Percentiles rank a stretch among this genome's conserved stretches.
phyloP scores from a whole-genome alignment of 2,888 invertebrate genomes.

The Watsonalla cultraria region DNA sequence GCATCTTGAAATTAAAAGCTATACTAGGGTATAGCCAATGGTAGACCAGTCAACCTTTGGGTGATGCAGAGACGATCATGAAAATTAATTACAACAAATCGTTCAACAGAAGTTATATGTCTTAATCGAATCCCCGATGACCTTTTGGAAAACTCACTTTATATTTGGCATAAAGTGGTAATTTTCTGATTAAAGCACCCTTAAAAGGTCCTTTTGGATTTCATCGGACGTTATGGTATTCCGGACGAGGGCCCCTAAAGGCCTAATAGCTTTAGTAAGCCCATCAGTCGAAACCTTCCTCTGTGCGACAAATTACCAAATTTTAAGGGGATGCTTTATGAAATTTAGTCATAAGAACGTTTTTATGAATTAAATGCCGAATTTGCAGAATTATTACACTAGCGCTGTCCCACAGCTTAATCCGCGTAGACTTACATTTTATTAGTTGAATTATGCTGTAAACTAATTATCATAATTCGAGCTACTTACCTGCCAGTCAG shows the following conservation, averaged over 20 bases:
- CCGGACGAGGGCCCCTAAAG: slow-evolving; percentile 26
- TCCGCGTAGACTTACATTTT: no score
- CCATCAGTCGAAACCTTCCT: slow-evolving; percentile 23
- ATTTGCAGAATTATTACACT: no score
- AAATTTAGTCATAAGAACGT: not conserved
- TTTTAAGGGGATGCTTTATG: not conserved
- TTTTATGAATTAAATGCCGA: no score
- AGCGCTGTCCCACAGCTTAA: no score
- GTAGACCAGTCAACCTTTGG: no score
- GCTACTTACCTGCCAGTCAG: no score
- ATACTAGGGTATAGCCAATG: no score
- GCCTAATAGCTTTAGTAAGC: slow-evolving; percentile 28
- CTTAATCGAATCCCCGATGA: not conserved
- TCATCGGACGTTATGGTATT: slow-evolving; percentile 24
- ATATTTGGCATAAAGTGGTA: slow-evolving; percentile 16
- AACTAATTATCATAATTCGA: no score
- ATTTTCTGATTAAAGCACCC: slow-evolving; percentile 34
- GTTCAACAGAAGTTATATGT: not conserved
- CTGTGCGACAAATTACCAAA: slow-evolving; percentile 14
- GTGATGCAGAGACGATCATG: no score
- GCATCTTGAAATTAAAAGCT: no score
- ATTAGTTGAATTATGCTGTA: no score
- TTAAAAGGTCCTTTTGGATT: slow-evolving; percentile 21
- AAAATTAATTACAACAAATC: not conserved
- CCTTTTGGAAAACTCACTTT: slow-evolving; percentile 1